A percentile compares a stretch with the other conserved stretches of the same genome.
Conservation (phyloP, 2,888 invertebrate genomes). For the Steinernema hermaphroditum region DNA sequence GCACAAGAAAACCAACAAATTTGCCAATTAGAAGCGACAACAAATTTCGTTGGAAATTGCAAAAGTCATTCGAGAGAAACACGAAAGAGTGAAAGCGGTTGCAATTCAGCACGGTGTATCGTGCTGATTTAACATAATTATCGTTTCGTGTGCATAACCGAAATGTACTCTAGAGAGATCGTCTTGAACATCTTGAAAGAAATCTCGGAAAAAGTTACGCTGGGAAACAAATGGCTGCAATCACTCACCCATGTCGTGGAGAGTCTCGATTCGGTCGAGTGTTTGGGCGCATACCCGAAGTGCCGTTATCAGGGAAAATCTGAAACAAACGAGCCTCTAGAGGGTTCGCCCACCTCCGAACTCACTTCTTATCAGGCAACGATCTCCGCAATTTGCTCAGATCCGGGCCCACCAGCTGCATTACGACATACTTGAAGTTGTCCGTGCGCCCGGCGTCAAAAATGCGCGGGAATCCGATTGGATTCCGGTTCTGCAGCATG, state of each 20-base stretch:
- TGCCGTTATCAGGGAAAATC: slow-evolving; percentile 53
- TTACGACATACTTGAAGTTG: slow-evolving; percentile 55
- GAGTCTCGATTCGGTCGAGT: slow-evolving; percentile 50
- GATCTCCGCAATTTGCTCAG: slow-evolving; percentile 52
- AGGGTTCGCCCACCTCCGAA: neutral
- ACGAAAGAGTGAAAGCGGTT: too few species aligned
- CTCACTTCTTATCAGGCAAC: slow-evolving; percentile 46
- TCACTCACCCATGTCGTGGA: slow-evolving; percentile 50
- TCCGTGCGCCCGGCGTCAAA: slow-evolving; percentile 51
- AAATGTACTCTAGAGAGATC: too few species aligned
- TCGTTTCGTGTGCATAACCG: too few species aligned
- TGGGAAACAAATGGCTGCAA: neutral
- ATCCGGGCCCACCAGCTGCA: slow-evolving; percentile 60
- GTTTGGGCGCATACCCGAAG: slow-evolving; percentile 52
- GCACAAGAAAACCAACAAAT: too few species aligned
- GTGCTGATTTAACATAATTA: too few species aligned
- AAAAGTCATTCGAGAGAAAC: too few species aligned
- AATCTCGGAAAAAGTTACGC: too few species aligned
- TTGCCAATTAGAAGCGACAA: too few species aligned
- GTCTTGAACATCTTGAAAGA: too few species aligned
- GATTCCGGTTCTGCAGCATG: slow-evolving; percentile 40
- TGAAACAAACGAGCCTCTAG: slow-evolving; percentile 29
- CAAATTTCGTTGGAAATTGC: too few species aligned
- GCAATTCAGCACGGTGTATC: too few species aligned
- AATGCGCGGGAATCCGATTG: slow-evolving; percentile 53